Evolutionary conservation across 2,888 invertebrate genomes (phyloP), one percentile per base, ranked within the genome.

Genomic region (Hyppa rectilinea): DNA sequence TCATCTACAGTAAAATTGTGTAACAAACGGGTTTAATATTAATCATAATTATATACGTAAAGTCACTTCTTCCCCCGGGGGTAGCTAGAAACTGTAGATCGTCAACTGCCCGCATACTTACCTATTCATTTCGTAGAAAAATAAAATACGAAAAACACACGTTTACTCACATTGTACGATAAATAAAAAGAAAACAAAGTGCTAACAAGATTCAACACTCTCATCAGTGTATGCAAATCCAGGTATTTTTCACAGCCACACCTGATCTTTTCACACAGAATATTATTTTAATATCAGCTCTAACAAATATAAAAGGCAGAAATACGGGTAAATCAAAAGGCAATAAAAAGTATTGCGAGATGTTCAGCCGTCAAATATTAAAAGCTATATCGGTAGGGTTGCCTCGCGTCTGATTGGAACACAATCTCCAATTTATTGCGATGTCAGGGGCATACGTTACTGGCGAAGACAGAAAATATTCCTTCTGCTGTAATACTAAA

Each of bases 351-450:
- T 74, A 75, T 78, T 70, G 64, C 71, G 53, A 59, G 63, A 77
- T 56, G 59, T 71, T 80, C 56, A 43, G 60, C 45, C 73, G 70
- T 78, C 71, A 78, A 75, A 83, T 83, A 83, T 83, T 83, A 78
- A 81, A 83, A 69, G 65, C 52, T 43, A 50, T 53, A 60, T 58
- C 31, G 56, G 23, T 65, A 76, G 76, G 83, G 80, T 43, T 75
- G 60, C 38, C 71, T 40, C 52, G 38, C 6, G 7, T 45, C 65
- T 55, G 63, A 69, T 72, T 68, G 65, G 45, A 66, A 53, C 58
- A 75, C 55, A 68, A 65, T 63, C 53, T 60, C 10, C 49, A 63
- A 79, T 82, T 67, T 74, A 79, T 69, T 73, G 52, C 36, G 10
- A 62, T 73, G 50, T 80, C 56, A 60, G 50, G 26, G 34, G 47